Evolutionary conservation across 37 sponge, comb jelly and placozoan genomes (phyloP).

Genomic region (Petrosia ficiformis): DNA sequence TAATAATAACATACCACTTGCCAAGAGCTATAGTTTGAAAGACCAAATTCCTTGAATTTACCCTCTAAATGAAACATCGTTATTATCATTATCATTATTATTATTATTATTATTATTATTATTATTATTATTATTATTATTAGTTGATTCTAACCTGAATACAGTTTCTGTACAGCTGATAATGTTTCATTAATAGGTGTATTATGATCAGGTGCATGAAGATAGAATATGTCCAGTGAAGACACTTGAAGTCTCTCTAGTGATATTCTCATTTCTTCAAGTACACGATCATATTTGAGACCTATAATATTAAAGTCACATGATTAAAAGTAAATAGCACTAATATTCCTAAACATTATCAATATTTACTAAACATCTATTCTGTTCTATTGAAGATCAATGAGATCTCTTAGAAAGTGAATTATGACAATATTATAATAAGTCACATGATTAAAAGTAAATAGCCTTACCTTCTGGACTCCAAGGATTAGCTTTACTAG

Average conservation of each 20-base stretch:
- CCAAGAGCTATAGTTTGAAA: constrained; percentile 93
- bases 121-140: background rate
- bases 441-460: too few relatives aligned
- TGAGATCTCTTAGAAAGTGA: too few relatives aligned
- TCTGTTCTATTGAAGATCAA: too few relatives aligned
- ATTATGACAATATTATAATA: too few relatives aligned
- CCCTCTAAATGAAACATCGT: too few relatives aligned
- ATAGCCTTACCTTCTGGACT: constrained; percentile 14
- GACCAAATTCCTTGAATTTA: constrained; percentile 84
- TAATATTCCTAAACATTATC: too few relatives aligned
- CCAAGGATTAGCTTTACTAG: constrained; percentile 81
- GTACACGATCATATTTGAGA: constrained; percentile 50
- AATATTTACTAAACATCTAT: too few relatives aligned
- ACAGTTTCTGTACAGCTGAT: constrained; percentile 64
- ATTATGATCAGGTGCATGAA: constrained; percentile 87
- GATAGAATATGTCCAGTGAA: constrained; percentile 80
- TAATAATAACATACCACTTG: constrained; percentile 63
- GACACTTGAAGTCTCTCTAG: constrained; percentile 61
- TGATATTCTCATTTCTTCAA: constrained; percentile 32
- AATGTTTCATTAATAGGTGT: constrained; percentile 89
- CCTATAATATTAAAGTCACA: background rate
- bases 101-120: too few relatives aligned
- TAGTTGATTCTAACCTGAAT: constrained; percentile 34
- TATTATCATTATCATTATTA: too few relatives aligned
- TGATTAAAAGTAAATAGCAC: background rate